These are phyloP conservation scores for Chrosomus eos DNA, from an alignment of 2,797 vertebrate genomes.

Conservation along the genomic window DNA sequence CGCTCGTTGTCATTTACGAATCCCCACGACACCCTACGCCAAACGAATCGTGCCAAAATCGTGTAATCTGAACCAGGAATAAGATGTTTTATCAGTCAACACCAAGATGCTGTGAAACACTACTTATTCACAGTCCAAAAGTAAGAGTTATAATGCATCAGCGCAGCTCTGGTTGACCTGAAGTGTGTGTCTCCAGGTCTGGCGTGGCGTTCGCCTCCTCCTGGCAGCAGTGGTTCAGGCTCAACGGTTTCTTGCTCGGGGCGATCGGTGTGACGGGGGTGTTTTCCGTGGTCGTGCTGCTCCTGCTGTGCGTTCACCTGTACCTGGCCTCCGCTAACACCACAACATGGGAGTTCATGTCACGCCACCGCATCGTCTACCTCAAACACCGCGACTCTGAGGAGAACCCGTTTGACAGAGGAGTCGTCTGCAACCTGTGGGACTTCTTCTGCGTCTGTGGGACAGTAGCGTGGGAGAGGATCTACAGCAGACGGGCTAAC, in stretches of 20 bases:
- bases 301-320: conserved; percentile 88
- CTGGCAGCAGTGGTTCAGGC: conserved; percentile 82
- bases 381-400: conserved; percentile 79
- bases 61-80: too few relatives aligned
- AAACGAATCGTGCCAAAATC: too few relatives aligned
- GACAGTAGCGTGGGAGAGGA: conserved; percentile 84
- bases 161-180: too few relatives aligned
- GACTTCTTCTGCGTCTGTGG: conserved; percentile 88
- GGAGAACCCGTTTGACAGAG: conserved; percentile 91
- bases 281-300: conserved; percentile 75
- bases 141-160: too few relatives aligned
- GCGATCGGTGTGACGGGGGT: conserved; percentile 76
- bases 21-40: too few relatives aligned
- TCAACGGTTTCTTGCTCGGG: conserved; percentile 79
- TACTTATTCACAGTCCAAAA: too few relatives aligned
- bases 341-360: conserved; percentile 98
- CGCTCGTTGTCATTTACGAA: too few relatives aligned
- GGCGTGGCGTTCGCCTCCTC: conserved; percentile 78
- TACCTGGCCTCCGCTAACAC: conserved; percentile 90
- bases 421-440: conserved; percentile 86
- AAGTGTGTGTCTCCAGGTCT: conserved; percentile 77
- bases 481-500: conserved; percentile 73
- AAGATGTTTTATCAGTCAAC: too few relatives aligned
- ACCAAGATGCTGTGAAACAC: too few relatives aligned
- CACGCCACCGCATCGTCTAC: conserved; percentile 89